Percentiles rank a stretch among this genome's conserved stretches.
Conservation (phyloP, 2,113 vertebrate genomes). For the Hippocampus guttulatus region DNA sequence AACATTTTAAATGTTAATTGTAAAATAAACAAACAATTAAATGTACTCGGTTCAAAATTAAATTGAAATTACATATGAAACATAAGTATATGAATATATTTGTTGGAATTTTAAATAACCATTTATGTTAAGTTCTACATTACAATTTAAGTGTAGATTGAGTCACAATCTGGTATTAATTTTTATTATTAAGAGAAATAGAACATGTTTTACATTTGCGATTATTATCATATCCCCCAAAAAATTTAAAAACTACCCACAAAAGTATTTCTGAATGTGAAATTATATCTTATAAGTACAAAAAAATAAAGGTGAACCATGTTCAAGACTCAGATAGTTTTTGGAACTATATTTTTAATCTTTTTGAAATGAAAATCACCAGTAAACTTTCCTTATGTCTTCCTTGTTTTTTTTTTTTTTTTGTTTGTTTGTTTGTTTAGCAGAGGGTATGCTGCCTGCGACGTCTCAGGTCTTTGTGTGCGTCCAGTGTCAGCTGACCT, state of each 20-base stretch:
- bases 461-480: conserved; percentile 56
- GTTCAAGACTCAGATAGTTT: neutral
- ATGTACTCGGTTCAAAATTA: neutral
- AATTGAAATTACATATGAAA: neutral
- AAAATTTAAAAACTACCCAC: too few relatives aligned
- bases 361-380: neutral
- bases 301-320: neutral
- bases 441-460: conserved; percentile 33
- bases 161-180: too few relatives aligned
- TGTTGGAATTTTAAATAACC: too few relatives aligned
- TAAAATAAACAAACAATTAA: neutral
- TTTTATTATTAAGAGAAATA: too few relatives aligned
- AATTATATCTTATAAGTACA: neutral
- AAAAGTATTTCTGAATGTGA: too few relatives aligned
- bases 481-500: conserved; percentile 63
- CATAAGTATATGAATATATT: too few relatives aligned
- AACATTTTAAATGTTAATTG: too few relatives aligned
- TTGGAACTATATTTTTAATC: neutral
- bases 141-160: too few relatives aligned
- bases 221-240: too few relatives aligned
- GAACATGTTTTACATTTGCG: too few relatives aligned
- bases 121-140: too few relatives aligned
- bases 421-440: neutral
- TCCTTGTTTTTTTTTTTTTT: neutral
- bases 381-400: neutral